Evolutionary conservation across 2,888 invertebrate species (phyloP).

Genomic region (Byasa hedistus): DNA sequence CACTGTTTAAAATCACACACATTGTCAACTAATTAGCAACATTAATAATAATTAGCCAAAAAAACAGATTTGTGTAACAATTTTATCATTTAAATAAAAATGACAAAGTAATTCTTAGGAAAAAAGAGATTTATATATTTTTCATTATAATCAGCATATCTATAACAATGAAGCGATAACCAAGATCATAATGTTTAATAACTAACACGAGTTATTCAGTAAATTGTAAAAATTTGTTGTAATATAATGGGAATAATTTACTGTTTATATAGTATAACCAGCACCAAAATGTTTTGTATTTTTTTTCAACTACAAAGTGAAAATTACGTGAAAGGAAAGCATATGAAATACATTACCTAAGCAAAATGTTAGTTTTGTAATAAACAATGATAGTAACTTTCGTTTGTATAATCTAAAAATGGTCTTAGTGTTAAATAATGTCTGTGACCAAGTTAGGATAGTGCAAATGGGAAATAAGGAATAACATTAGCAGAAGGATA

Average conservation of each 20-base stretch:
- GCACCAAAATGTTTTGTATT: not conserved
- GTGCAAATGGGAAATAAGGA: conserved; percentile 13
- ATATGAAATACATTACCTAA: no score
- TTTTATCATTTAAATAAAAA: no score
- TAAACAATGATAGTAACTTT: not conserved
- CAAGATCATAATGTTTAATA: not conserved
- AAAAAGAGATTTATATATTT: no score
- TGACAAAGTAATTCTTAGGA: no score
- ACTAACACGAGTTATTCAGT: not conserved
- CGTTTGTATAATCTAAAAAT: not conserved
- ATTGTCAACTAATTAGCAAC: no score
- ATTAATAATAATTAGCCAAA: no score
- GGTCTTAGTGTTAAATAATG: not conserved
- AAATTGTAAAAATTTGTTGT: not conserved
- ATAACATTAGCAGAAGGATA: conserved; percentile 10
- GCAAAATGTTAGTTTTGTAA: no score
- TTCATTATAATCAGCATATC: no score
- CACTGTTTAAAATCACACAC: no score
- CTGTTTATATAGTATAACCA: not conserved
- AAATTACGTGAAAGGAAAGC: not conserved
- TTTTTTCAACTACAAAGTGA: not conserved
- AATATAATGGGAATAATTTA: not conserved
- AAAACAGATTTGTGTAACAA: no score
- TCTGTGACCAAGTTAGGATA: conserved; percentile 20
- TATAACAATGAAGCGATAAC: no score